Conservation (phyloP, 2,113 vertebrate species). For the Osmerus mordax region DNA sequence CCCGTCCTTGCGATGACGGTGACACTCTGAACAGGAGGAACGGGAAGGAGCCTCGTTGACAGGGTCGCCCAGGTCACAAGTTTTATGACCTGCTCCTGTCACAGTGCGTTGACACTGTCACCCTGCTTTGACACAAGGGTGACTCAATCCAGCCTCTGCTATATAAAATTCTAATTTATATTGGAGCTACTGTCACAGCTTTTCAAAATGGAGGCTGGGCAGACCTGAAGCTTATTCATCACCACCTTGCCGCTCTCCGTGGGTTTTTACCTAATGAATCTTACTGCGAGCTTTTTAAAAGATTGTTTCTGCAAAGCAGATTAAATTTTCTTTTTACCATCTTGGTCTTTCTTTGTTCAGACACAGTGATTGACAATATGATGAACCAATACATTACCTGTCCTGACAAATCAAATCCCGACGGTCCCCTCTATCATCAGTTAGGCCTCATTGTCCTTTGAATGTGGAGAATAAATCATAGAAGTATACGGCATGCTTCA, state of each 20-base stretch:
- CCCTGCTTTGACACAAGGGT: neutral
- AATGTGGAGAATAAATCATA: constrained; percentile 12
- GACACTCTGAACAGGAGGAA: neutral
- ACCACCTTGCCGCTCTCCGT: constrained; percentile 29
- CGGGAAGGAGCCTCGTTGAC: neutral
- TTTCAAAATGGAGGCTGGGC: constrained; percentile 19
- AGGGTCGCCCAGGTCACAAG: constrained; percentile 16
- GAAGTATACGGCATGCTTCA: constrained; percentile 15
- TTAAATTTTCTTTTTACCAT: neutral
- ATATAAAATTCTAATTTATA: constrained; percentile 20
- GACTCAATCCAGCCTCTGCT: constrained; percentile 16
- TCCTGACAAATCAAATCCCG: constrained; percentile 5
- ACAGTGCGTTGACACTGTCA: neutral
- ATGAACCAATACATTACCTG: too few species aligned
- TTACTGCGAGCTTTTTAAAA: constrained; percentile 3
- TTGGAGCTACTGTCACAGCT: neutral
- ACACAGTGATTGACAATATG: too few species aligned
- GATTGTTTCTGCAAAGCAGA: neutral
- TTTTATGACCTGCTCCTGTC: neutral
- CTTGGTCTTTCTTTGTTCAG: constrained; percentile 7
- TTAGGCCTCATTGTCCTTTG: neutral
- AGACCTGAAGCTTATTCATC: constrained; percentile 23
- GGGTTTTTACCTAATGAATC: constrained; percentile 23
- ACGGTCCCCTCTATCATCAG: constrained; percentile 5
- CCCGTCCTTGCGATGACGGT: constrained; percentile 1